Evolutionary conservation across 2,113 vertebrate species (phyloP).

Genomic region (Nannobrachium achirus): DNA sequence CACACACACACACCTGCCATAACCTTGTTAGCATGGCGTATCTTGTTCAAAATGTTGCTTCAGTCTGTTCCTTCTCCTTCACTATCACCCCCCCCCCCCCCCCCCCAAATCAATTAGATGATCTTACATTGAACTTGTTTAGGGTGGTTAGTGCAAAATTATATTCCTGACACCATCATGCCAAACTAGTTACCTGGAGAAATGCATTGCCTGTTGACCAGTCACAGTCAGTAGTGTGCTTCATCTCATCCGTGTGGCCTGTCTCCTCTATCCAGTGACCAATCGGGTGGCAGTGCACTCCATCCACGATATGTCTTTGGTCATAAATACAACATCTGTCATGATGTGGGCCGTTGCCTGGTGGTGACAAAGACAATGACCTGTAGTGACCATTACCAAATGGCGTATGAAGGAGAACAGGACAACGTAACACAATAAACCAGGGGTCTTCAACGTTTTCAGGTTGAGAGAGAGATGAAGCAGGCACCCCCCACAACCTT

Average conservation of each 20-base stretch:
- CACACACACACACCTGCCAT: too few species aligned
- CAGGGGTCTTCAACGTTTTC: too few species aligned
- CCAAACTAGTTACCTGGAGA: constrained; percentile 88
- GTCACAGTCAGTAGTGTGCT: constrained; percentile 94
- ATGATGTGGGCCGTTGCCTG: constrained; percentile 91
- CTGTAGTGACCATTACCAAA: background rate
- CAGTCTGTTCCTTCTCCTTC: too few species aligned
- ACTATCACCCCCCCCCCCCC: background rate
- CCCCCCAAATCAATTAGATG: too few species aligned
- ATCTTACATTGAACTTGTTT: background rate
- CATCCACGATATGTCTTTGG: constrained; percentile 88
- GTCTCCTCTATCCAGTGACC: constrained; percentile 95
- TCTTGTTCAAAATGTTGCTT: background rate
- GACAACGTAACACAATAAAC: too few species aligned
- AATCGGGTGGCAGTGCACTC: constrained; percentile 91
- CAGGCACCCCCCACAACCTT: too few species aligned
- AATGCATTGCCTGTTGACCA: constrained; percentile 93
- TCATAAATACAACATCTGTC: constrained; percentile 88
- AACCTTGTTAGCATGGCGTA: too few species aligned
- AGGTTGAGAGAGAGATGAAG: too few species aligned
- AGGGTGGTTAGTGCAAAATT: too few species aligned
- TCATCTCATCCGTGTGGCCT: constrained; percentile 96
- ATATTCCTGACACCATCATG: background rate
- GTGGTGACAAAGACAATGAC: constrained; percentile 57
- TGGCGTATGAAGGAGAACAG: background rate